Evolutionary conservation across 2,888 invertebrate genomes (phyloP).

Genomic region (Masnerella sp.): DNA sequence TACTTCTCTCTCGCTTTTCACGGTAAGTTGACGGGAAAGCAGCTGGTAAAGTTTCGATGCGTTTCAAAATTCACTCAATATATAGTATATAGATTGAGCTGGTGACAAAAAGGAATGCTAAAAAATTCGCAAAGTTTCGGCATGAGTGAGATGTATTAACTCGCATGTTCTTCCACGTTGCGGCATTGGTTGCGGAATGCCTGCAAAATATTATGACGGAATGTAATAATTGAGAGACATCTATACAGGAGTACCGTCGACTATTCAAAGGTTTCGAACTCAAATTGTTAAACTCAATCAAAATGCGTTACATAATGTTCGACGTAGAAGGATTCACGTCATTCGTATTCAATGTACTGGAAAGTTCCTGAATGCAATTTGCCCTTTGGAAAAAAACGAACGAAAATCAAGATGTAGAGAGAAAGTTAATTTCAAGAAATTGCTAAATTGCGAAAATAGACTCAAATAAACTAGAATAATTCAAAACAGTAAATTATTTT

Average conservation of each 20-base stretch:
- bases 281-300: conserved; percentile 11
- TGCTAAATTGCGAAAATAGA: no score
- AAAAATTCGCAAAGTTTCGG: conserved; percentile 43
- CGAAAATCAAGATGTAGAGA: no score
- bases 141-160: conserved; percentile 41
- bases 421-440: no score
- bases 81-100: conserved; percentile 39
- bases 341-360: not conserved
- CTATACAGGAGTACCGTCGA: not conserved
- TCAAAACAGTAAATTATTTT: no score
- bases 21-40: conserved; percentile 67
- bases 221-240: conserved; percentile 22
- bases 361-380: not conserved
- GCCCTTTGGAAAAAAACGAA: not conserved
- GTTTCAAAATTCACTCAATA: conserved; percentile 68
- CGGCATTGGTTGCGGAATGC: not conserved
- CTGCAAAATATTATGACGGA: conserved; percentile 20
- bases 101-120: conserved; percentile 26
- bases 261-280: conserved; percentile 14
- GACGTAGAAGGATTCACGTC: not conserved
- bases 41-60: conserved; percentile 70
- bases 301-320: not conserved
- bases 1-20: conserved; percentile 67
- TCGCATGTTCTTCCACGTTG: conserved; percentile 26
- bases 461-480: no score